These are phyloP conservation scores for Coilia nasus DNA, from an alignment of 2,797 vertebrate species.

Conservation along the genomic window DNA sequence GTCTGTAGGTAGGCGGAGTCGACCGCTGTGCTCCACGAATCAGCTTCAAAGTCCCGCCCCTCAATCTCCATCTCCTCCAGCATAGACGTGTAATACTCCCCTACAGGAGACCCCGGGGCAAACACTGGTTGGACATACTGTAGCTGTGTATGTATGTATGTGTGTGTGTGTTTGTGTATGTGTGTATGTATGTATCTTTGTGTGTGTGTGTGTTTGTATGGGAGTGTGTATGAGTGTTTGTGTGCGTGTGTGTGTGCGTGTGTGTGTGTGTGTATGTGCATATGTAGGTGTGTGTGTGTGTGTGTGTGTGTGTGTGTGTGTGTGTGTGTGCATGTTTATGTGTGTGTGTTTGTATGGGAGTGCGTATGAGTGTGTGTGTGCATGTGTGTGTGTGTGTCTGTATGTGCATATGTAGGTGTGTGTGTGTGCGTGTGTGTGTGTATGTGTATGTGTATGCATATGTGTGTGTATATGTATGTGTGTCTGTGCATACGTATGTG, in stretches of 20 bases:
- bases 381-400: neutral
- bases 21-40: constrained; percentile 91
- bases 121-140: neutral
- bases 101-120: constrained; percentile 55
- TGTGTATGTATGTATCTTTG: neutral
- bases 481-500: neutral
- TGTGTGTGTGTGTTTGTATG: neutral
- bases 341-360: too few relatives aligned
- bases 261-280: too few relatives aligned
- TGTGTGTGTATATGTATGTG: neutral
- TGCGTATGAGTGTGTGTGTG: neutral
- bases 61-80: constrained; percentile 86
- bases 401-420: neutral
- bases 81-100: constrained; percentile 83
- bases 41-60: constrained; percentile 85
- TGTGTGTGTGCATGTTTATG: neutral
- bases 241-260: neutral
- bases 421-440: neutral
- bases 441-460: too few relatives aligned
- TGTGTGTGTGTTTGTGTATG: neutral
- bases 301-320: neutral
- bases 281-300: neutral
- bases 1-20: constrained; percentile 84
- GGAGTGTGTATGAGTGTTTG: neutral
- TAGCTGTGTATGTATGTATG: neutral